Evolutionary conservation across 2,797 vertebrate genomes (phyloP), one percentile per base, ranked within the genome.

Genomic region (Ptychadena robeensis): DNA sequence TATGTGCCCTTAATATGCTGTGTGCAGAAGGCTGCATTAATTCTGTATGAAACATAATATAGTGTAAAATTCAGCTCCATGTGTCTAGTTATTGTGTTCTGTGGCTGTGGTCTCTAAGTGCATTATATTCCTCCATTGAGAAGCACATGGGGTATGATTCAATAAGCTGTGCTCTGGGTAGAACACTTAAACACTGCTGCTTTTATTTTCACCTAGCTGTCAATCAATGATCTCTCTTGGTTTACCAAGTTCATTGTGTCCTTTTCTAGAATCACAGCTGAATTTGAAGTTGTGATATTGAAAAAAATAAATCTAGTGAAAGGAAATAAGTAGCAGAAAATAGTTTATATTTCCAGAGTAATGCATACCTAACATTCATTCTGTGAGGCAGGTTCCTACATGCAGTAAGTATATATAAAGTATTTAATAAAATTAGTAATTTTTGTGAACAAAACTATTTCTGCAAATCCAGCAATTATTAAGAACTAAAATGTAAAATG

Each of bases 1-100:
- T 82, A 82, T 77, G 73, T 64, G 81, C 81, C 40, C 66, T 75
- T 82, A 82, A 75, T 82, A 82, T 82, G 64, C 48, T 76, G 66
- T 70, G 81, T 40, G 81, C 81, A 82, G 73, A 77, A 82, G 81
- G 73, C 27, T 65, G 53, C 32, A 57, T 70, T 82, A 77, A 82
- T 82, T 82, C 73, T 82, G 37, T 69, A 82, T 77, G 81, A 71
- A 82, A 82, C 81, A 77, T 82, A 71, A 82, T 82, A 77, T 77
- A 70, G 73, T 71, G 37, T 40, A 77, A 44, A 57, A 82, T 77
- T 65, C 73, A 35, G 81, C 66, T 71, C 81, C 67, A 82, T 77
- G 73, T 82, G 81, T 70, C 63, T 32, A 15, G 32, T 35, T 63
- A 82, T 82, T 82, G 64, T 74, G 32, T 44, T 76, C 73, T 32